These are phyloP conservation scores for Phocides pigmalion DNA, from an alignment of 1,140 invertebrate genomes.

Conservation along the genomic window DNA sequence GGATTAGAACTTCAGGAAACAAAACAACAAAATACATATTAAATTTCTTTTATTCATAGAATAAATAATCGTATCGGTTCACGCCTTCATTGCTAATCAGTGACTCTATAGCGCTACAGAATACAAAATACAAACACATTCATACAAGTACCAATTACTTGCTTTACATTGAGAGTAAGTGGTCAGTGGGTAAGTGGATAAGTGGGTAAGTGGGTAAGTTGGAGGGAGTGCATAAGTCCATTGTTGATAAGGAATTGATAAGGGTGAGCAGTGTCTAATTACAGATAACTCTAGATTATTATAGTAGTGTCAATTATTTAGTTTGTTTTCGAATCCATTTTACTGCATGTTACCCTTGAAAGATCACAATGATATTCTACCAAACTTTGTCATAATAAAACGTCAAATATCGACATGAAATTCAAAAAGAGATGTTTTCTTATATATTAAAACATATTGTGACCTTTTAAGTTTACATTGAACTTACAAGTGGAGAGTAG, in stretches of 20 bases:
- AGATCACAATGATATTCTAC: no score
- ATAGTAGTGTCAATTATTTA: no score
- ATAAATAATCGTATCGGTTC: conserved; percentile 63
- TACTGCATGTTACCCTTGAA: no score
- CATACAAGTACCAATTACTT: conserved; percentile 9
- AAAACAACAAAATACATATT: conserved; percentile 36
- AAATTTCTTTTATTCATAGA: conserved; percentile 70
- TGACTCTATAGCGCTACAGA: conserved; percentile 38
- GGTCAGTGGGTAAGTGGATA: not conserved
- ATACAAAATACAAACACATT: conserved; percentile 5
- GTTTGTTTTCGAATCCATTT: no score
- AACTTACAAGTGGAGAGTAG: not conserved
- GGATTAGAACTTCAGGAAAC: no score
- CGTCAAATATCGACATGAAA: no score
- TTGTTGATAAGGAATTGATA: no score
- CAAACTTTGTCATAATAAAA: no score
- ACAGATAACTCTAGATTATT: no score
- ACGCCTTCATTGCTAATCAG: conserved; percentile 35
- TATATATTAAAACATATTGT: not conserved
- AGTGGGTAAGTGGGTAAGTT: not conserved
- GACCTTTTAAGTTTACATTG: not conserved
- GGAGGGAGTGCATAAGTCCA: no score
- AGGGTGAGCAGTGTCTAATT: no score
- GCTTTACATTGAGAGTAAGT: conserved; percentile 1
- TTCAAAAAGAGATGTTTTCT: no score